Percentiles rank a stretch among this genome's conserved stretches.
Evolutionary conservation across 2,888 invertebrate species (phyloP).

Genomic region (Horisme vitalbata): DNA sequence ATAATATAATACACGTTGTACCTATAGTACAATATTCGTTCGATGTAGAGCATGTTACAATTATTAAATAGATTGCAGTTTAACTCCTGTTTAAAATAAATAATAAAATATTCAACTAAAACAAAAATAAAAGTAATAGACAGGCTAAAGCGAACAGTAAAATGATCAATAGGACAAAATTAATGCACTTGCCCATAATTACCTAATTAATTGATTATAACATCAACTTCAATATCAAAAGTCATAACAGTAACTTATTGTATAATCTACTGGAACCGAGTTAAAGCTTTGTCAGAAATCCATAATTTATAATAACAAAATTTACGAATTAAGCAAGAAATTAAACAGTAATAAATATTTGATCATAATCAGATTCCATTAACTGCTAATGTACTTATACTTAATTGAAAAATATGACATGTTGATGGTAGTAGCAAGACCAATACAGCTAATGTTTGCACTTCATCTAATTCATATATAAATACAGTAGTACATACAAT

Average conservation of each 20-base stretch:
- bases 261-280: conserved; percentile 82
- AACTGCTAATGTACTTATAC: conserved; percentile 57
- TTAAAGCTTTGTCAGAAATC: conserved; percentile 82
- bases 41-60: conserved; percentile 63
- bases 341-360: conserved; percentile 82
- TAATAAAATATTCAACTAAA: conserved; percentile 82
- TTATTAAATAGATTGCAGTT: conserved; percentile 59
- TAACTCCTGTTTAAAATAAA: conserved; percentile 74
- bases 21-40: conserved; percentile 56
- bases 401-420: conserved; percentile 55
- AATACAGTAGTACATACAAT: conserved; percentile 46
- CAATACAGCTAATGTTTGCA: conserved; percentile 36
- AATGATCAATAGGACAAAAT: conserved; percentile 79
- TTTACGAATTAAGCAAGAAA: conserved; percentile 78
- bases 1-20: conserved; percentile 49
- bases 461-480: conserved; percentile 38
- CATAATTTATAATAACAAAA: conserved; percentile 80
- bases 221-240: conserved; percentile 81
- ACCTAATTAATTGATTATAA: conserved; percentile 82
- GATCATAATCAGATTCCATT: conserved; percentile 74
- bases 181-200: conserved; percentile 82
- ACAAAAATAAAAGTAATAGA: conserved; percentile 78
- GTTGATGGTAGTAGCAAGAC: conserved; percentile 57
- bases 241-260: conserved; percentile 82
- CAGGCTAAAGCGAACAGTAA: conserved; percentile 78